Percentiles rank a stretch among this genome's conserved stretches.
Conservation (phyloP, 2,888 invertebrate genomes). For the Anoncus sp. region DNA sequence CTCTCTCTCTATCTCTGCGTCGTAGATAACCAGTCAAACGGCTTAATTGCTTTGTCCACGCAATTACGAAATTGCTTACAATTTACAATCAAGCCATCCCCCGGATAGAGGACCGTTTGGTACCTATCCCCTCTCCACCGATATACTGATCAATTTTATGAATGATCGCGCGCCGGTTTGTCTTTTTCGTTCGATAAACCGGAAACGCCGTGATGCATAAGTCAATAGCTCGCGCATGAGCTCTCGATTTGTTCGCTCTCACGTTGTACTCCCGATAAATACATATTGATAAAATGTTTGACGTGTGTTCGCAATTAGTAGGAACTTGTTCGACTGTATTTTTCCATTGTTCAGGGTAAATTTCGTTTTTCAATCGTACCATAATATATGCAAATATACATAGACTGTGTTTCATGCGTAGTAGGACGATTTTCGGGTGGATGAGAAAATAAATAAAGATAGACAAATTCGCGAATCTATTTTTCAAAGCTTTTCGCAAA, state of each 20-base stretch:
- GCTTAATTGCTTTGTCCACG: constrained; percentile 80
- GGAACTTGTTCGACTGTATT: constrained; percentile 22
- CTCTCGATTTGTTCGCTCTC: constrained; percentile 41
- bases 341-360: not conserved
- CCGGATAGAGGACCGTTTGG: not conserved
- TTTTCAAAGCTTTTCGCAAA: not conserved
- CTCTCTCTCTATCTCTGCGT: constrained; percentile 35
- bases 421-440: not conserved
- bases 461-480: not conserved
- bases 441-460: not conserved
- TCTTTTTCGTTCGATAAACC: constrained; percentile 60
- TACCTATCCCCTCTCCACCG: not conserved
- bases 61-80: constrained; percentile 81
- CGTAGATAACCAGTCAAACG: constrained; percentile 77
- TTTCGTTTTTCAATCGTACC: constrained; percentile 45
- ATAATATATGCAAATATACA: not conserved
- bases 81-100: constrained; percentile 76
- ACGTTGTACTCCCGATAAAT: constrained; percentile 49
- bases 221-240: constrained; percentile 59
- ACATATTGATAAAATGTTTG: constrained; percentile 62
- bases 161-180: constrained; percentile 71
- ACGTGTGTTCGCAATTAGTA: constrained; percentile 62
- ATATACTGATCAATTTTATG: constrained; percentile 75
- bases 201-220: constrained; percentile 64
- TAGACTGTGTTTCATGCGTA: not conserved